These are phyloP conservation scores for Panulirus ornatus DNA, from an alignment of 1,140 invertebrate species.

Conservation along the genomic window DNA sequence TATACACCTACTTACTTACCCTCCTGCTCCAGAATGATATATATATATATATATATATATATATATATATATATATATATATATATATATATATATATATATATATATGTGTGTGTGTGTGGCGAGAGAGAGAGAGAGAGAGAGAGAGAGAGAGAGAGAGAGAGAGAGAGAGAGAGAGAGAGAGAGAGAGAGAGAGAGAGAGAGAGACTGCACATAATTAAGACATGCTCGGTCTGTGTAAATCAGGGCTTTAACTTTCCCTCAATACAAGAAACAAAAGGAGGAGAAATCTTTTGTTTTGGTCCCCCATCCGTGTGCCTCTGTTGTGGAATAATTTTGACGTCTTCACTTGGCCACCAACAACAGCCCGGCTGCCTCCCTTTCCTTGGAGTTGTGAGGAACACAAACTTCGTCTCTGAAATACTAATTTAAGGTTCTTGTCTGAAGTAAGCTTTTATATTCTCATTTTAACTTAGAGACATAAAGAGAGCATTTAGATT, in stretches of 20 bases:
- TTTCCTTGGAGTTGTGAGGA: neutral
- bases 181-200: neutral
- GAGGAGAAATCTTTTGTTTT: slow-evolving; percentile 32
- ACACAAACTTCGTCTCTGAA: slow-evolving; percentile 31
- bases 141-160: slow-evolving; percentile 28
- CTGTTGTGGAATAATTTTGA: slow-evolving; percentile 32
- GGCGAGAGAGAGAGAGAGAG: neutral
- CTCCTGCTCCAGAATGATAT: neutral
- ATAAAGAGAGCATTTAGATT: slow-evolving; percentile 21
- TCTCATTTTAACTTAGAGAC: neutral
- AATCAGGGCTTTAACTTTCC: slow-evolving; percentile 29
- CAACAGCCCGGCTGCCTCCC: neutral
- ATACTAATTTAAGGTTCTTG: slow-evolving; percentile 26
- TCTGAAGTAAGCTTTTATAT: neutral
- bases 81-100: neutral
- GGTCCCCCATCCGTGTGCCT: slow-evolving; percentile 15
- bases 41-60: neutral
- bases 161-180: slow-evolving; percentile 24
- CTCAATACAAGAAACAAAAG: slow-evolving; percentile 35
- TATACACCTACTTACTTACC: neutral
- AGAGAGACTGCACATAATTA: slow-evolving; percentile 1
- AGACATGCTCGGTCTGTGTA: neutral
- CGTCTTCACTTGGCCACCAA: slow-evolving; percentile 32
- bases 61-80: neutral
- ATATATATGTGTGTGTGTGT: neutral